Conservation (phyloP, 1,140 invertebrate species). For the Procambarus virginalis region DNA sequence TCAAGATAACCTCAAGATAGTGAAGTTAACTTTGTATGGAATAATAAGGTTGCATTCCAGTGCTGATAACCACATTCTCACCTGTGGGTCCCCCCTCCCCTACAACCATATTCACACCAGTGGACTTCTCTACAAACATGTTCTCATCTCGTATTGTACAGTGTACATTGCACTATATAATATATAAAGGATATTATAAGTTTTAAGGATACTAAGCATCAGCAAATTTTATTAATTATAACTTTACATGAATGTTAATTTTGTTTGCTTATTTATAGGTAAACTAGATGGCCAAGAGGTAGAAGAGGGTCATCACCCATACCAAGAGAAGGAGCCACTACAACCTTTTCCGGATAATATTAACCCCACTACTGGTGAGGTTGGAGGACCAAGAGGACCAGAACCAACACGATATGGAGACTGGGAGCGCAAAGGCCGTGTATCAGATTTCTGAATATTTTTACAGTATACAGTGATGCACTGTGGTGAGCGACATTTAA, state of each 20-base stretch:
- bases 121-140: too few species aligned
- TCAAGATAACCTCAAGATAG: too few species aligned
- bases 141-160: too few species aligned
- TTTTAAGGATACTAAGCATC: neutral
- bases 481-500: neutral
- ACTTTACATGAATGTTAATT: neutral
- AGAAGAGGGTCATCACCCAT: conserved; percentile 78
- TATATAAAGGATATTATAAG: neutral
- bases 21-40: too few species aligned
- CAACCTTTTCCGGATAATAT: conserved; percentile 88
- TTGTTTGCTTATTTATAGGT: conserved; percentile 17
- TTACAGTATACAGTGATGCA: neutral
- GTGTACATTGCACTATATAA: too few species aligned
- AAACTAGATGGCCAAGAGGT: conserved; percentile 60
- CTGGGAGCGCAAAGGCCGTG: conserved; percentile 99
- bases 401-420: conserved; percentile 99
- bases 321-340: conserved; percentile 89
- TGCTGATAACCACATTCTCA: too few species aligned
- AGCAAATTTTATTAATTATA: neutral
- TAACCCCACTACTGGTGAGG: conserved; percentile 95
- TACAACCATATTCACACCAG: too few species aligned
- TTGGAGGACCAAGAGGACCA: conserved; percentile 94
- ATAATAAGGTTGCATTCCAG: too few species aligned
- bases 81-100: too few species aligned
- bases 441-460: conserved; percentile 89